Evolutionary conservation across 2,797 vertebrate genomes (phyloP), one percentile per base, ranked within the genome.

Genomic region (Fistularia tabacaria): DNA sequence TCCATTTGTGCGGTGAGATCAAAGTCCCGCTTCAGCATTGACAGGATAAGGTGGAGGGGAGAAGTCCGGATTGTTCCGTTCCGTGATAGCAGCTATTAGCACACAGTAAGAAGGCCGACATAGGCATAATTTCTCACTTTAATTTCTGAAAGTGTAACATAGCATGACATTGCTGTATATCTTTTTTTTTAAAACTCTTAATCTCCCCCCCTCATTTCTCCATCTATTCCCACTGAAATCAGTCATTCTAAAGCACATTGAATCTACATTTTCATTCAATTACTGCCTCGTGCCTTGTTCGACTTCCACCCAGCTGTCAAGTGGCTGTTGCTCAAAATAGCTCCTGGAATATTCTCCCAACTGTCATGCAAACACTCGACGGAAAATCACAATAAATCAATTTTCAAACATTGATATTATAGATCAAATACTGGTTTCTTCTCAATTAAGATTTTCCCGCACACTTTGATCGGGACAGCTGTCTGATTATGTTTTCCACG

Each of bases 1-100:
- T 79, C 73, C 14, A 60, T 77, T 10, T 64, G 65, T 69, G 51
- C 1, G 45, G 38, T 7, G 10, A 45, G 72, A 83, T 79, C 71
- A 80, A 79, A 82, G 64, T 69, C 47, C 43, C 62, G 63, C 59
- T 70, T 80, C 73, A 74, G 73, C 53, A 79, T 62, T 80, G 73
- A 74, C 51, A 15, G 36, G 53, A 67, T 62, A 55, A 75, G 65
- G 69, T 42, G 38, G 55, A 62, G 69, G 73, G 71, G 60, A 61
- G 59, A 67, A 80, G 71, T 76, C 64, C 54, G 69, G 46, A 39
- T 48, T 5, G 6, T 49, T 64, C 57, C 51, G 52, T 58, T 50
- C 14, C 51, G 47, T 68, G 51, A 77, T 65, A 46, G 59, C 43
- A 7, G 42, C 64, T 61, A 70, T 72, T 77, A 70, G 49, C 13